Evolutionary conservation across 2,113 vertebrate species (phyloP).

Genomic region (Anhinga anhinga): DNA sequence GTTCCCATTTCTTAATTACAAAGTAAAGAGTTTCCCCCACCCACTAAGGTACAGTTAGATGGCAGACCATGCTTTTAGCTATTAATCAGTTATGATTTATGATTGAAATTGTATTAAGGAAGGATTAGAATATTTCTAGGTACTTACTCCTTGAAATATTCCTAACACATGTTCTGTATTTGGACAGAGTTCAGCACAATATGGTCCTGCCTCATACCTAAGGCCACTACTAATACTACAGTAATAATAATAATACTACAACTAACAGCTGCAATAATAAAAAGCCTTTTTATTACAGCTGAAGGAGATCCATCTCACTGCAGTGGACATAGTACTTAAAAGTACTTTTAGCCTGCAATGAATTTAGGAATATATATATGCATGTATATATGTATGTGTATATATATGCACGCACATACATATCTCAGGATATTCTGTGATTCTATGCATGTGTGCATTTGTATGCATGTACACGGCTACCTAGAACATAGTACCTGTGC

Average conservation of each 20-base stretch:
- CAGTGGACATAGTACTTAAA: background rate
- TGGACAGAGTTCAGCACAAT: background rate
- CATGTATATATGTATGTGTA: background rate
- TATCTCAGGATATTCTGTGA: too few relatives aligned
- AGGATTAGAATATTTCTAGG: background rate
- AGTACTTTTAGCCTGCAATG: background rate
- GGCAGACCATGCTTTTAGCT: background rate
- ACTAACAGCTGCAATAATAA: background rate
- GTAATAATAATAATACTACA: background rate
- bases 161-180: background rate
- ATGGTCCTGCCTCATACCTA: background rate
- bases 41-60: background rate
- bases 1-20: background rate
- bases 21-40: background rate
- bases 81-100: background rate
- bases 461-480: background rate
- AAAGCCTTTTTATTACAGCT: background rate
- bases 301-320: background rate
- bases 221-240: background rate
- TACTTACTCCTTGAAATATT: background rate
- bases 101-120: background rate
- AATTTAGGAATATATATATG: background rate
- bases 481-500: background rate
- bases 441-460: background rate
- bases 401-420: too few relatives aligned